Conservation (phyloP, 1,140 invertebrate genomes). For the Colletes gigas region DNA sequence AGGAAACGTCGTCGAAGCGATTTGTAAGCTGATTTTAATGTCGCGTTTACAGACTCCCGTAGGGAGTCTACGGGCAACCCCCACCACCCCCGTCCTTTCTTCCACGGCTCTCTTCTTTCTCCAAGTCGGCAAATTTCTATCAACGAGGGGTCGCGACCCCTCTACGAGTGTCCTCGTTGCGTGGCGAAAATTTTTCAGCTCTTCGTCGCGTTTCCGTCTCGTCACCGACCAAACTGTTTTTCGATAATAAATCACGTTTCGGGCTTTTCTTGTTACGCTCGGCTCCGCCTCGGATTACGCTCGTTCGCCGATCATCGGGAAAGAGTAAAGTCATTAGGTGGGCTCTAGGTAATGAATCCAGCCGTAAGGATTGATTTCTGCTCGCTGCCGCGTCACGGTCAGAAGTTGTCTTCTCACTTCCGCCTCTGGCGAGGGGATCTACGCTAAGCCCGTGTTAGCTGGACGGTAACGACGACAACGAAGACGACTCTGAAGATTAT, state of each 20-base stretch:
- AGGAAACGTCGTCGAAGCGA: slow-evolving; percentile 64
- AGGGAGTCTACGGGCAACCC: slow-evolving; percentile 10
- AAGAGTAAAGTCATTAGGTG: slow-evolving; percentile 56
- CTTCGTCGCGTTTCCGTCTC: slow-evolving; percentile 31
- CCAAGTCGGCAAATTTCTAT: slow-evolving; percentile 56
- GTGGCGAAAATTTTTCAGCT: slow-evolving; percentile 26
- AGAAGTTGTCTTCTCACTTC: slow-evolving; percentile 38
- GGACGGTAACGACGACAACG: slow-evolving; percentile 38
- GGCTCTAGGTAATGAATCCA: slow-evolving; percentile 63
- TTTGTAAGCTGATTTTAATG: slow-evolving; percentile 74
- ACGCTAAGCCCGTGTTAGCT: slow-evolving; percentile 20
- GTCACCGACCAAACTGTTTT: slow-evolving; percentile 50
- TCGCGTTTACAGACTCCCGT: slow-evolving; percentile 68
- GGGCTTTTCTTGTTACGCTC: slow-evolving; percentile 50
- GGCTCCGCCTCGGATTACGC: slow-evolving; percentile 54
- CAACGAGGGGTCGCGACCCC: slow-evolving; percentile 38
- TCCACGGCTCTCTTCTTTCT: slow-evolving; percentile 1
- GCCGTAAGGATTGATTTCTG: slow-evolving; percentile 62
- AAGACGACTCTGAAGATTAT: slow-evolving; percentile 19
- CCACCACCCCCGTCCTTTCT: neutral
- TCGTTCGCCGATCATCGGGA: slow-evolving; percentile 58
- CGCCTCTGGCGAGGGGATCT: neutral
- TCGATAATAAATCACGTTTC: slow-evolving; percentile 69
- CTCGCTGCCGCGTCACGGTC: slow-evolving; percentile 13
- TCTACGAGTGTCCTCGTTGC: slow-evolving; percentile 5